phyloP scores from a whole-genome alignment of 2,113 vertebrate genomes.

The Hemibagrus wyckioides region DNA sequence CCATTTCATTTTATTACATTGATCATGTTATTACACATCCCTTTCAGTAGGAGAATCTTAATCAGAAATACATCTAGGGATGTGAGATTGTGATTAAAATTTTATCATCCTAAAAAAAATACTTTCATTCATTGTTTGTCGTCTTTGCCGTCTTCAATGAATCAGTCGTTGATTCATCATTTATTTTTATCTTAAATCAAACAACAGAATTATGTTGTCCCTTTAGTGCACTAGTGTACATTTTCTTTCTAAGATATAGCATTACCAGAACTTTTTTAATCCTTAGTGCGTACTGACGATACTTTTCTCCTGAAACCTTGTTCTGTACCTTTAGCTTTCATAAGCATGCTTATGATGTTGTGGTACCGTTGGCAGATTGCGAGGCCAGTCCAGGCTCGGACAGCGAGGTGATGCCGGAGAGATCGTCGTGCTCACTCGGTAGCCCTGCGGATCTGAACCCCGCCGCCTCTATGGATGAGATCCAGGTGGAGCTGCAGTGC shows the following conservation, averaged over 20 bases:
- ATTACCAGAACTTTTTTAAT: neutral
- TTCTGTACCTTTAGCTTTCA: conserved; percentile 38
- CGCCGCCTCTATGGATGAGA: conserved; percentile 93
- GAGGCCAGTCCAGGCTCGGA: conserved; percentile 95
- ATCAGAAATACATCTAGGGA: too few relatives aligned
- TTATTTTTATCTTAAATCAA: neutral
- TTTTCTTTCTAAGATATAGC: too few relatives aligned
- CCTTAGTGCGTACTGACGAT: too few relatives aligned
- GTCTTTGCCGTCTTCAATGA: neutral
- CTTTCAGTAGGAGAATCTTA: neutral
- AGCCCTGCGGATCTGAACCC: conserved; percentile 83
- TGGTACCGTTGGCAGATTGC: conserved; percentile 78
- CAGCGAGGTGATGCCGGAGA: conserved; percentile 87
- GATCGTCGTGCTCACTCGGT: conserved; percentile 91
- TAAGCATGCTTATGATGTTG: conserved; percentile 41
- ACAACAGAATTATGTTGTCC: neutral
- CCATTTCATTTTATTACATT: neutral
- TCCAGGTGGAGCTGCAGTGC: conserved; percentile 97
- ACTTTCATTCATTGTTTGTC: neutral
- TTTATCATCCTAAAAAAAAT: neutral
- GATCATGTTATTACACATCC: neutral
- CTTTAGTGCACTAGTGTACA: neutral
- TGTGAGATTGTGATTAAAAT: neutral
- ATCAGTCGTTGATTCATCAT: neutral
- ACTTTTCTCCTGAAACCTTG: neutral